These are phyloP conservation scores for Megathymus violae DNA, from an alignment of 1,140 invertebrate species.

Conservation along the genomic window DNA sequence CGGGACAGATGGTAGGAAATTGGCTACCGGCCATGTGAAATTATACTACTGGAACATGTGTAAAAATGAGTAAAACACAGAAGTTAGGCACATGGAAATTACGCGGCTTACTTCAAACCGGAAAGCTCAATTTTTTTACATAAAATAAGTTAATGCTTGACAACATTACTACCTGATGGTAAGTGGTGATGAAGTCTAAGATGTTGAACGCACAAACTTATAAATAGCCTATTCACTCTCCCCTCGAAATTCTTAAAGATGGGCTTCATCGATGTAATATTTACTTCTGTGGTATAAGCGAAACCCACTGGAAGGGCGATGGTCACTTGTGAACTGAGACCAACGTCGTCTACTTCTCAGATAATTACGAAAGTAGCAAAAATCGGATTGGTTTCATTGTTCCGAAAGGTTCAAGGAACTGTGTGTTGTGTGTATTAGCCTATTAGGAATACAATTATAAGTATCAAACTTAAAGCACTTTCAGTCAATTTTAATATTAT, in stretches of 20 bases:
- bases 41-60: conserved; percentile 8
- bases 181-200: too few species aligned
- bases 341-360: conserved; percentile 37
- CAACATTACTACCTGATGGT: too few species aligned
- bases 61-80: conserved; percentile 7
- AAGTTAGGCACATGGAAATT: conserved; percentile 29
- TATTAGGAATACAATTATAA: conserved; percentile 39
- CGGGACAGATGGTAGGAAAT: conserved; percentile 25
- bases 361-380: conserved; percentile 30
- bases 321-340: conserved; percentile 37
- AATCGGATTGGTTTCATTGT: conserved; percentile 39
- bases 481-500: conserved; percentile 30
- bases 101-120: conserved; percentile 13
- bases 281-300: conserved; percentile 36
- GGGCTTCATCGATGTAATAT: conserved; percentile 9
- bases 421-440: conserved; percentile 37
- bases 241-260: too few species aligned
- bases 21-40: conserved; percentile 15
- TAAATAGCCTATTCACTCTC: too few species aligned
- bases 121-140: too few species aligned
- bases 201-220: too few species aligned
- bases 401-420: conserved; percentile 33
- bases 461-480: conserved; percentile 29
- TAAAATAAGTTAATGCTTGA: too few species aligned
- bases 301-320: conserved; percentile 38